A percentile compares a stretch with the other conserved stretches of the same genome.
Evolutionary conservation across 2,888 invertebrate genomes (phyloP).

Genomic region (Chelonus formosanus): DNA sequence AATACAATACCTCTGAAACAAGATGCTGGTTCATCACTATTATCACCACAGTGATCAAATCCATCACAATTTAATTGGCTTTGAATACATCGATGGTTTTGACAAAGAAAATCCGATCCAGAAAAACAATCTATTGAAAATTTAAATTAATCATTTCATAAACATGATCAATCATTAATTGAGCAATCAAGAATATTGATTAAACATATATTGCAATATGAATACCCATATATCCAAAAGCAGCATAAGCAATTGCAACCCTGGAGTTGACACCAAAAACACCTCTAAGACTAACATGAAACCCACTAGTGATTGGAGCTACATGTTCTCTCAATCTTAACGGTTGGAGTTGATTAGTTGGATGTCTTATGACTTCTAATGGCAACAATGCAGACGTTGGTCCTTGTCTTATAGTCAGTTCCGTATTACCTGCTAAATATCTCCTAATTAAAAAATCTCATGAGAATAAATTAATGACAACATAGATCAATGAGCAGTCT

Average conservation of each 20-base stretch:
- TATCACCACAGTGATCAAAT: conserved; percentile 80
- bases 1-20: conserved; percentile 67
- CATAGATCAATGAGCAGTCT: too few relatives aligned
- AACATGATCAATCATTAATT: background rate
- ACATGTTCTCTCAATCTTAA: conserved; percentile 69
- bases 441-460: too few relatives aligned
- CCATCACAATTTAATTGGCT: conserved; percentile 76
- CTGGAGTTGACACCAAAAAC: conserved; percentile 72
- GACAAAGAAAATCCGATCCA: conserved; percentile 75
- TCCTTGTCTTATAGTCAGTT: conserved; percentile 74
- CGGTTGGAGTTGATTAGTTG: conserved; percentile 61
- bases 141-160: background rate
- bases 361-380: conserved; percentile 70
- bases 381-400: conserved; percentile 72
- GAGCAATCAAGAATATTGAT: background rate
- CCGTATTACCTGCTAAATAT: conserved; percentile 69
- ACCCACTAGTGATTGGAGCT: conserved; percentile 72
- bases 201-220: background rate
- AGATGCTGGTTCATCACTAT: conserved; percentile 73
- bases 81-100: conserved; percentile 77
- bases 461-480: too few relatives aligned
- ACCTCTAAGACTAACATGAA: conserved; percentile 75
- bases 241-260: conserved; percentile 75
- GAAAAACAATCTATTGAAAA: conserved; percentile 71
- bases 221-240: conserved; percentile 76